Evolutionary conservation across 2,888 invertebrate genomes (phyloP).

Genomic region (Tubiluchus corallicola): DNA sequence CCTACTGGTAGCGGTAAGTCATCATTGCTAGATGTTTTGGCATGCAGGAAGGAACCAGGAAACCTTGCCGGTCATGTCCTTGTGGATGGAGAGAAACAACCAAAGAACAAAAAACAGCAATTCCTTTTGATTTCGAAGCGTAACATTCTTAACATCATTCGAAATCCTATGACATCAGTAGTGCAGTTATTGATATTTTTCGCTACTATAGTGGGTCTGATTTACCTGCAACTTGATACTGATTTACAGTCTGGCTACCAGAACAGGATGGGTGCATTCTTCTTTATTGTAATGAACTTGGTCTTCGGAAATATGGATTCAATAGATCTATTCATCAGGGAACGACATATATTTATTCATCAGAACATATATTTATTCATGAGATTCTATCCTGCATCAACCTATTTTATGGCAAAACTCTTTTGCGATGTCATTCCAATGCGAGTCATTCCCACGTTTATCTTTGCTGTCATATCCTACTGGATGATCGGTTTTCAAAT

Average conservation of each 20-base stretch:
- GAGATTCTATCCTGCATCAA: slow-evolving; percentile 27
- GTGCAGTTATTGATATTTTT: neutral
- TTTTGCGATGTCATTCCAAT: slow-evolving; percentile 27
- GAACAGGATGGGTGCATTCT: too few relatives aligned
- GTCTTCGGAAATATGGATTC: too few relatives aligned
- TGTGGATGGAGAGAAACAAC: slow-evolving; percentile 24
- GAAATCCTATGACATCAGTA: neutral
- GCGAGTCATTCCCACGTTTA: slow-evolving; percentile 21
- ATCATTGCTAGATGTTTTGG: slow-evolving; percentile 26
- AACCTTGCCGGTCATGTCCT: slow-evolving; percentile 22
- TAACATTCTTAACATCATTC: too few relatives aligned
- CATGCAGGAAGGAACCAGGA: slow-evolving; percentile 24
- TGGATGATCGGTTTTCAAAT: slow-evolving; percentile 24
- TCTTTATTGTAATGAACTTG: too few relatives aligned
- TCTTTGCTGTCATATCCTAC: slow-evolving; percentile 23
- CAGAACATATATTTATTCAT: slow-evolving; percentile 28
- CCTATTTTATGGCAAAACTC: slow-evolving; percentile 26
- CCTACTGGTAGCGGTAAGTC: slow-evolving; percentile 31
- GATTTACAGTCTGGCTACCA: neutral
- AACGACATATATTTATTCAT: slow-evolving; percentile 7
- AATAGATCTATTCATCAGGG: neutral
- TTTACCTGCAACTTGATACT: neutral
- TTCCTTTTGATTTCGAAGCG: too few relatives aligned
- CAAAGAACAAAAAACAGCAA: slow-evolving; percentile 28
- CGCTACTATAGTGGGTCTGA: neutral